These are phyloP conservation scores for Chaetops frenatus DNA, from an alignment of 2,113 vertebrate genomes.

Conservation along the genomic window DNA sequence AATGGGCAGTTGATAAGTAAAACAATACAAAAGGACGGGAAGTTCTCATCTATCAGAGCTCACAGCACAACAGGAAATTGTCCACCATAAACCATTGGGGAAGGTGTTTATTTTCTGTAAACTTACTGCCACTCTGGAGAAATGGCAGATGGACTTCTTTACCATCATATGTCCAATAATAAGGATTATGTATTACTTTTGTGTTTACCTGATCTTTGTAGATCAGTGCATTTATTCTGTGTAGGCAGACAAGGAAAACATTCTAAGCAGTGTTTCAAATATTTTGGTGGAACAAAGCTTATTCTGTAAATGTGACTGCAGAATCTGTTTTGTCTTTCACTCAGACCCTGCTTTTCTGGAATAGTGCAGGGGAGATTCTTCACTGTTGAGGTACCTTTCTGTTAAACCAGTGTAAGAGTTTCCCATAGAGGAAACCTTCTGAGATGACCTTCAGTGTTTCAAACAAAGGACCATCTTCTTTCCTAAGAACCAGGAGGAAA, in stretches of 20 bases:
- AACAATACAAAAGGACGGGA: constrained; percentile 63
- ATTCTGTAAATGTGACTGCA: not conserved
- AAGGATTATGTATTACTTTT: not conserved
- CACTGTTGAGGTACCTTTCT: not conserved
- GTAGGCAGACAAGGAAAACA: not conserved
- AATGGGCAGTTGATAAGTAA: constrained; percentile 69
- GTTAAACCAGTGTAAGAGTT: not conserved
- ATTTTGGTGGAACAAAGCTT: not conserved
- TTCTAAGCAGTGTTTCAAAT: not conserved
- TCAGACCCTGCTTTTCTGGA: not conserved
- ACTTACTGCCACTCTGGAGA: not conserved
- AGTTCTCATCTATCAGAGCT: constrained; percentile 66
- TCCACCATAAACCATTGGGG: constrained; percentile 36
- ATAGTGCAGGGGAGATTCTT: not conserved
- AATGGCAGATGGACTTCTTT: constrained; percentile 42
- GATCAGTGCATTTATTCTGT: not conserved
- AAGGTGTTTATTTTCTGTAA: constrained; percentile 46
- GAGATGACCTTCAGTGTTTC: not conserved
- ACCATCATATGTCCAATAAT: not conserved
- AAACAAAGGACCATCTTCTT: not conserved
- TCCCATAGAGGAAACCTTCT: not conserved
- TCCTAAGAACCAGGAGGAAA: not conserved
- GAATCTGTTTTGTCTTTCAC: not conserved
- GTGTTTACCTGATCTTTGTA: not conserved
- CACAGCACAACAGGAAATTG: constrained; percentile 67